Evolutionary conservation across 1,140 invertebrate genomes (phyloP).

Genomic region (Anoplophora glabripennis): DNA sequence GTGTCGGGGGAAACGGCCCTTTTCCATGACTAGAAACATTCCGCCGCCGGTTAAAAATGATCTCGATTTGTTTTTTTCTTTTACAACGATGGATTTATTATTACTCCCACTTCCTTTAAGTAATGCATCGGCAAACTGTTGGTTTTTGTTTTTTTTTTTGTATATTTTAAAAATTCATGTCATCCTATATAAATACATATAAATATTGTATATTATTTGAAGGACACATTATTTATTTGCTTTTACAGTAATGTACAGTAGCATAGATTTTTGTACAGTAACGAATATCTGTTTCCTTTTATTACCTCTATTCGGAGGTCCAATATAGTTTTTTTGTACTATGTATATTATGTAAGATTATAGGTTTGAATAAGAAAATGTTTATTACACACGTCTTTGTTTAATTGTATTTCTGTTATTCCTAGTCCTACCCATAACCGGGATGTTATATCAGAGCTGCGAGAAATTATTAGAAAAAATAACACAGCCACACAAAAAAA

Average conservation of each 20-base stretch:
- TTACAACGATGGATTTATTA: conserved; percentile 7
- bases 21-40: not conserved
- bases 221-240: conserved; percentile 48
- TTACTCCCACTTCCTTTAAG: not conserved
- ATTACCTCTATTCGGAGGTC: conserved; percentile 32
- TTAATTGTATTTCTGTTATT: no score
- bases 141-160: conserved; percentile 22
- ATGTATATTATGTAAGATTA: conserved; percentile 50
- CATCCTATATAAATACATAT: conserved; percentile 6
- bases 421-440: no score
- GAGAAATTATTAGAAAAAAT: no score
- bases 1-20: not conserved
- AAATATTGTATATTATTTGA: conserved; percentile 36
- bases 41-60: conserved; percentile 7
- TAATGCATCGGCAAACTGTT: not conserved
- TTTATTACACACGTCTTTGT: conserved; percentile 36
- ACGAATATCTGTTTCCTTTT: conserved; percentile 42
- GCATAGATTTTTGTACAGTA: conserved; percentile 48
- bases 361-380: conserved; percentile 51
- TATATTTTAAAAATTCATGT: conserved; percentile 16
- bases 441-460: no score
- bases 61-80: conserved; percentile 20
- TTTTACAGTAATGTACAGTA: conserved; percentile 48
- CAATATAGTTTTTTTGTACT: conserved; percentile 50
- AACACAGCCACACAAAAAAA: no score